Base-by-base conservation (phyloP, 2,888 invertebrate genomes). In the Anarsia innoxiella region DNA sequence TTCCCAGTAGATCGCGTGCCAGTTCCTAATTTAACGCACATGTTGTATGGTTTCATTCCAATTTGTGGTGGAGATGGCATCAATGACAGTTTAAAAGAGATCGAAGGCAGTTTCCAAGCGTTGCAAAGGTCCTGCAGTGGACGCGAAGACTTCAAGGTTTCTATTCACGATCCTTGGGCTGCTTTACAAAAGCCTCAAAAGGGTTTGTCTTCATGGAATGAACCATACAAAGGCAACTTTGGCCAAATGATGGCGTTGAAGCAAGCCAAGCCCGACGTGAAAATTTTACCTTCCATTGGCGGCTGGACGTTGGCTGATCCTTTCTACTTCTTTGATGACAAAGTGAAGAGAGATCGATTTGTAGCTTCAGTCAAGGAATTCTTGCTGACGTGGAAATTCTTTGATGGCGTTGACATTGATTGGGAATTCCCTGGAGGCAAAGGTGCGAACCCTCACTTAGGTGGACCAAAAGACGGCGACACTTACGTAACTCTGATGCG, bases 351-450 rank as follows among this genome's bases (percentile, higher is more conserved):
- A 44, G 55, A 62, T 37, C 73, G 82, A 23, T 84, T 84, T 45
- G 77, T 84, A 0, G 74, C 56, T 33, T 84, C 84, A 3, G 83
- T 83, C 0, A 82, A 75, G 45, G 84, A 84, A 28, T 84, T 84
- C 59, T 65, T 84, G 0, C 63, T 71, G 41, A 84, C 84, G 1
- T 84, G 84, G 84, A 84, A 84, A 44, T 84, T 84, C 71, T 84
- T 83, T 34, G 84, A 84, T 30, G 84, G 84, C 13, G 82, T 84
- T 2, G 84, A 84, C 28, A 84, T 84, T 37, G 84, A 84, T 45
- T 84, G 84, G 84, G 84, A 84, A 44, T 84, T 84, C 72, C 84
- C 84, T 53, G 84, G 84, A 30, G 84, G 84, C 41, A 83, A 84
- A 39, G 84, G 84, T 10, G 84, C 84, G 3, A 84, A 83, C 48